phyloP scores from a whole-genome alignment of 2,888 invertebrate genomes.

The Agrilus cyanescens region DNA sequence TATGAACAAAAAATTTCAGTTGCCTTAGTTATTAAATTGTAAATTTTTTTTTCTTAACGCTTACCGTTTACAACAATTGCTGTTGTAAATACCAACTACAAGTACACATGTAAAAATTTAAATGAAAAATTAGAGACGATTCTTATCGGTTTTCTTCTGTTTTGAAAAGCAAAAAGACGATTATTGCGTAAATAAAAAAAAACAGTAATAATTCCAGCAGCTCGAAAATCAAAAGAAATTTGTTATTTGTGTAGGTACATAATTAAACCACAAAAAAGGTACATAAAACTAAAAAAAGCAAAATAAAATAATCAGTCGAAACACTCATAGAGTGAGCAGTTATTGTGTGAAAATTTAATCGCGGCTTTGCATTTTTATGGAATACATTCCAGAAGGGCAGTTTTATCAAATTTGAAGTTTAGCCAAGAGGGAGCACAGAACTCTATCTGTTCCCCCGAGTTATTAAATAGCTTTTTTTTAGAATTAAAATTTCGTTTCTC shows the following conservation, averaged over 20 bases:
- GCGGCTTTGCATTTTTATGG: conserved; percentile 18
- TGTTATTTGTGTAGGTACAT: no score
- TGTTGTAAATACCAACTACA: neutral
- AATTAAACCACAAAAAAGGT: neutral
- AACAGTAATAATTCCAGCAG: no score
- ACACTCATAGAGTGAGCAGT: neutral
- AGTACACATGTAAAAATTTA: neutral
- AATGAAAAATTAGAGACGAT: neutral
- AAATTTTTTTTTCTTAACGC: neutral
- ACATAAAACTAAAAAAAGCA: conserved; percentile 1
- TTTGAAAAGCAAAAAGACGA: no score
- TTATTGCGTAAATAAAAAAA: no score
- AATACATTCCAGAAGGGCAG: conserved; percentile 42
- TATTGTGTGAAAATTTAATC: no score
- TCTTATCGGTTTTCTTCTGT: no score
- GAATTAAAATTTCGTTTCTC: conserved; percentile 32
- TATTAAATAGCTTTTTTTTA: conserved; percentile 47
- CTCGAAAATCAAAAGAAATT: no score
- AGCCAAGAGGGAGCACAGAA: conserved; percentile 53
- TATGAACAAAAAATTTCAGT: conserved; percentile 1
- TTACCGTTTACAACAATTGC: neutral
- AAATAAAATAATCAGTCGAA: neutral
- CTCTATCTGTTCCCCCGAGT: conserved; percentile 29
- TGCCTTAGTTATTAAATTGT: neutral
- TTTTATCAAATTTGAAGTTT: conserved; percentile 52